Conservation (phyloP, 2,113 vertebrate species). For the Epinephelus cyanopodus region DNA sequence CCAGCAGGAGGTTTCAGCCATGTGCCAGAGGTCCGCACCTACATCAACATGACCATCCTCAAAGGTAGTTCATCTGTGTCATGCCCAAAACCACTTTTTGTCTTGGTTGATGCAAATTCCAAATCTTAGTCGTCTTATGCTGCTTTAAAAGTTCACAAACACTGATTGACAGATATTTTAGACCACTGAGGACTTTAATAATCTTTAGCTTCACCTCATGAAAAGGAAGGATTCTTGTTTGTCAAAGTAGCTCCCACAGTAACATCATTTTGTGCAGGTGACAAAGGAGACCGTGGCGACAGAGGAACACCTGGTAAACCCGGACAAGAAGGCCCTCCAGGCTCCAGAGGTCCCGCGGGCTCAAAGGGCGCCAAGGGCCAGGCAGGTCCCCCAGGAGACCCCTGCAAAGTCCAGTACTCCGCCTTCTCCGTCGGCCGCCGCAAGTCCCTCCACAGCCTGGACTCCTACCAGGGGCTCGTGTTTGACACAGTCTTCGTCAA, state of each 20-base stretch:
- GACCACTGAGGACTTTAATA: neutral
- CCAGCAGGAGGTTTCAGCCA: conserved; percentile 22
- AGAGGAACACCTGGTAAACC: conserved; percentile 90
- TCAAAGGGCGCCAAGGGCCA: conserved; percentile 90
- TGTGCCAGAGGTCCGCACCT: conserved; percentile 89
- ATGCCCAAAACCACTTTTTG: neutral
- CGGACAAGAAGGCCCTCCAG: conserved; percentile 89
- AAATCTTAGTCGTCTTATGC: neutral
- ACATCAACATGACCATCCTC: conserved; percentile 94
- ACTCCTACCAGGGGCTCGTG: conserved; percentile 89
- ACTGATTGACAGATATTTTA: no score
- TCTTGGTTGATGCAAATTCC: neutral
- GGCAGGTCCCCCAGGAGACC: conserved; percentile 87
- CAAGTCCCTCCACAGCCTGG: conserved; percentile 91
- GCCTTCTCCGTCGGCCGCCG: conserved; percentile 94
- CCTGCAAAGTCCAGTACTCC: conserved; percentile 87
- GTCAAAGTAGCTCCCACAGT: no score
- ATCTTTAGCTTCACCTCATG: no score
- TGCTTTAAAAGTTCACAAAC: neutral
- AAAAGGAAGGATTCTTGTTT: neutral
- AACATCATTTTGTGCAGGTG: conserved; percentile 82
- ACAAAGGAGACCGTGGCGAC: conserved; percentile 93
- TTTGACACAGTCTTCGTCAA: conserved; percentile 96
- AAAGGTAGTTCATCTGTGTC: neutral
- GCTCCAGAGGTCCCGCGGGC: conserved; percentile 85